A percentile compares a stretch with the other conserved stretches of the same genome.
phyloP scores from a whole-genome alignment of 2,113 vertebrate genomes.

The Bungarus multicinctus region DNA sequence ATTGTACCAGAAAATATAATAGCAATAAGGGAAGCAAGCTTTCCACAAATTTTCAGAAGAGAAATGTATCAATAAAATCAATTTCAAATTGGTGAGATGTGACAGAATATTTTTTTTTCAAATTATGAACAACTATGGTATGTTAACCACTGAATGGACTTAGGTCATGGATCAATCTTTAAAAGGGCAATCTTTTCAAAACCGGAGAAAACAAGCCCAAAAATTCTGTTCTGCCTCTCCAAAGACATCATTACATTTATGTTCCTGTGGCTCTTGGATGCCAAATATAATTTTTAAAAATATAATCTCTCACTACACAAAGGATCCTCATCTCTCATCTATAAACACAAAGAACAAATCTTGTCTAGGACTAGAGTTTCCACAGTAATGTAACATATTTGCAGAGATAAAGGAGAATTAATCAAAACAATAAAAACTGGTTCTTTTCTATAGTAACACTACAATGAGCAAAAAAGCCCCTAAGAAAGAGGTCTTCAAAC shows the following conservation, averaged over 20 bases:
- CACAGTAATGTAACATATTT: neutral
- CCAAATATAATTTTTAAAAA: neutral
- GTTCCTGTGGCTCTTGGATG: neutral
- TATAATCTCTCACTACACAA: neutral
- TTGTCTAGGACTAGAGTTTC: neutral
- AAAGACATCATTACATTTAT: neutral
- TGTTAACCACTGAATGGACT: neutral
- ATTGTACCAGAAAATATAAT: neutral
- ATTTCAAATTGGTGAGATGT: neutral
- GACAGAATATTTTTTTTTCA: neutral
- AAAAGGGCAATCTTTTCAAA: neutral
- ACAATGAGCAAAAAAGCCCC: neutral
- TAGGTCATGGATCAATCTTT: neutral
- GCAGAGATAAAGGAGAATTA: neutral
- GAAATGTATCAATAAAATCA: neutral
- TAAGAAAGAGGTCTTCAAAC: too few species aligned
- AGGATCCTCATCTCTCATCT: neutral
- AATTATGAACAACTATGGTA: neutral
- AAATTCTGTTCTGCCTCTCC: neutral
- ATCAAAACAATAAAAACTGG: neutral
- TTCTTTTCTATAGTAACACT: neutral
- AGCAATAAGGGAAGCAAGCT: neutral
- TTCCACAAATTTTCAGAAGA: neutral
- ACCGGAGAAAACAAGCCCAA: neutral
- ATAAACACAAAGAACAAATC: neutral